Conservation (phyloP, 2,797 vertebrate genomes). For the Ctenosaura bakeri region DNA sequence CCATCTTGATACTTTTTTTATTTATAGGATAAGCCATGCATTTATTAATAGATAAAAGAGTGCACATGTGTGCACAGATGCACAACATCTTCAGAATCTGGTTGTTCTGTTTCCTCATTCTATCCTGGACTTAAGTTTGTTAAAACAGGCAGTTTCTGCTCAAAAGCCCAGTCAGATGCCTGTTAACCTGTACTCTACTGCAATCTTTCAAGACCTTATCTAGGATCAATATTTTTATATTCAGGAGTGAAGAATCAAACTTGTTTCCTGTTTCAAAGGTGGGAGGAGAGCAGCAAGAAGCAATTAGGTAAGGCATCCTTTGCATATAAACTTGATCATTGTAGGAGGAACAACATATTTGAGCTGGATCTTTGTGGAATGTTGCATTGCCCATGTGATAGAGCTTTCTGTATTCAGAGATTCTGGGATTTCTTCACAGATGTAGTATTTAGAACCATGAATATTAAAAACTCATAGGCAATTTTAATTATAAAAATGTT, state of each 20-base stretch:
- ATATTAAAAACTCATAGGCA: background rate
- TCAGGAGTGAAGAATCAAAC: constrained; percentile 65
- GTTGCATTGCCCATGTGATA: background rate
- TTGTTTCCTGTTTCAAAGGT: constrained; percentile 73
- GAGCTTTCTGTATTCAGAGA: background rate
- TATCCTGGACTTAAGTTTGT: accelerated
- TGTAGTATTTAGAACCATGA: background rate
- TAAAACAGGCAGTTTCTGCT: constrained; percentile 45
- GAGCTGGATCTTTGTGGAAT: background rate
- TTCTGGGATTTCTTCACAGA: background rate
- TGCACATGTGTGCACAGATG: background rate
- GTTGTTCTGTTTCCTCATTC: background rate
- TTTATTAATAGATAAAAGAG: background rate
- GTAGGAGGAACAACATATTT: constrained; percentile 29
- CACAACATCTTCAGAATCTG: background rate
- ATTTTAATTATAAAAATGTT: background rate
- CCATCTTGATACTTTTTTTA: background rate
- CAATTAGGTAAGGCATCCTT: constrained; percentile 70
- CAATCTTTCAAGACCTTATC: constrained; percentile 74
- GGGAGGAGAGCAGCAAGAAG: constrained; percentile 55
- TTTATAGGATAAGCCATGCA: background rate
- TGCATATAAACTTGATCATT: constrained; percentile 69
- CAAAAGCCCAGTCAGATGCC: constrained; percentile 52
- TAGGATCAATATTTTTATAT: constrained; percentile 82
- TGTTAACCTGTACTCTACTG: constrained; percentile 61